phyloP scores from a whole-genome alignment of 64 coral and sea anemone species.

The Hydrozoanthus tunicans region DNA sequence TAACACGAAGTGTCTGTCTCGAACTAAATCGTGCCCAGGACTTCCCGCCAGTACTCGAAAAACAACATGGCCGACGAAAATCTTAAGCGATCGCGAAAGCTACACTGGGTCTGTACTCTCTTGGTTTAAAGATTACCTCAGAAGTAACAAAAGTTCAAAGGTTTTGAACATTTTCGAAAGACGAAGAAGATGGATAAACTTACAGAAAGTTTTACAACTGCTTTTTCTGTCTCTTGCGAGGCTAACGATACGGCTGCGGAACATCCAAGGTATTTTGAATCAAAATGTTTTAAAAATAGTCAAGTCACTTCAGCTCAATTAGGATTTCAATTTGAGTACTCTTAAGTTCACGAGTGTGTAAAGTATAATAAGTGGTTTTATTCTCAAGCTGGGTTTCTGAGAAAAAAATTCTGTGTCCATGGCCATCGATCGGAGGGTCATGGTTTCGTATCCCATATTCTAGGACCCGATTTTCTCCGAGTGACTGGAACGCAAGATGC shows the following conservation, averaged over 20 bases:
- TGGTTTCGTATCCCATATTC: too few relatives aligned
- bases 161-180: not conserved
- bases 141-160: not conserved
- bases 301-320: not conserved
- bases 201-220: slow-evolving; percentile 62
- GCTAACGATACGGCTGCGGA: slow-evolving; percentile 85
- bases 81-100: not conserved
- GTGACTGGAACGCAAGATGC: too few relatives aligned
- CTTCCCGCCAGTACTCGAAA: not conserved
- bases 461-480: too few relatives aligned
- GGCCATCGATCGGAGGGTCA: too few relatives aligned
- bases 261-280: slow-evolving; percentile 73
- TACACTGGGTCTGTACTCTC: not conserved
- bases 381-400: too few relatives aligned
- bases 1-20: not conserved
- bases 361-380: too few relatives aligned
- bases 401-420: too few relatives aligned
- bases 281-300: not conserved
- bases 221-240: slow-evolving; percentile 83
- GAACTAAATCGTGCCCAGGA: not conserved
- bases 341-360: not conserved
- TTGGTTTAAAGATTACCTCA: not conserved
- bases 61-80: not conserved
- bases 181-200: slow-evolving; percentile 71
- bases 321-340: not conserved